Evolutionary conservation across 2,888 invertebrate genomes (phyloP).

Genomic region (Athetis lepigone): DNA sequence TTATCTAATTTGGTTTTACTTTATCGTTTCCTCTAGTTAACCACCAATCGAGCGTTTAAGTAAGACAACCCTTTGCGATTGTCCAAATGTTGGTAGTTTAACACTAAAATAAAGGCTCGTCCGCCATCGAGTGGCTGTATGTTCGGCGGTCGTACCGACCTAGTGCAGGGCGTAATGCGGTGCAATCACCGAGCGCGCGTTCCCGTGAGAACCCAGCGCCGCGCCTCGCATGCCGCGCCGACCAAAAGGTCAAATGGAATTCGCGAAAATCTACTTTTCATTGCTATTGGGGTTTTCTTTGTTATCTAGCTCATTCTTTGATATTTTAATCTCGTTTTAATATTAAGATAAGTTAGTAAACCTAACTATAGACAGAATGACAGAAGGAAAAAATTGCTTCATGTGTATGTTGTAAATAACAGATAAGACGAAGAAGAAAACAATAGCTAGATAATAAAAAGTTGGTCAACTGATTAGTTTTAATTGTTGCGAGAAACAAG

Average conservation of each 20-base stretch:
- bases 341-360: not conserved
- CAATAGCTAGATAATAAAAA: constrained; percentile 41
- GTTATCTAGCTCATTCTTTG: not conserved
- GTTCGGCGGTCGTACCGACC: constrained; percentile 75
- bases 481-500: constrained; percentile 11
- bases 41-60: not conserved
- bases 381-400: constrained; percentile 13
- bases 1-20: not conserved
- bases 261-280: constrained; percentile 59
- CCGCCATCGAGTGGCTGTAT: constrained; percentile 67
- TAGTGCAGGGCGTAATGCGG: constrained; percentile 83
- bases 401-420: constrained; percentile 12
- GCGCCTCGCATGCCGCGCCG: constrained; percentile 70
- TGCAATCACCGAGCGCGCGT: constrained; percentile 85
- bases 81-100: not conserved
- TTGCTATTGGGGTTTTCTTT: not conserved
- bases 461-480: constrained; percentile 12
- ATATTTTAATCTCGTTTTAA: not conserved
- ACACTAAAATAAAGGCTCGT: constrained; percentile 58
- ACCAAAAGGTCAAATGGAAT: constrained; percentile 76
- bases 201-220: constrained; percentile 85
- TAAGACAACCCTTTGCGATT: not conserved
- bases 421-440: constrained; percentile 24
- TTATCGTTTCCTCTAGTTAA: not conserved
- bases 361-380: not conserved